Evolutionary conservation across 2,113 vertebrate species (phyloP).

Genomic region (Sinocyclocheilus grahami): DNA sequence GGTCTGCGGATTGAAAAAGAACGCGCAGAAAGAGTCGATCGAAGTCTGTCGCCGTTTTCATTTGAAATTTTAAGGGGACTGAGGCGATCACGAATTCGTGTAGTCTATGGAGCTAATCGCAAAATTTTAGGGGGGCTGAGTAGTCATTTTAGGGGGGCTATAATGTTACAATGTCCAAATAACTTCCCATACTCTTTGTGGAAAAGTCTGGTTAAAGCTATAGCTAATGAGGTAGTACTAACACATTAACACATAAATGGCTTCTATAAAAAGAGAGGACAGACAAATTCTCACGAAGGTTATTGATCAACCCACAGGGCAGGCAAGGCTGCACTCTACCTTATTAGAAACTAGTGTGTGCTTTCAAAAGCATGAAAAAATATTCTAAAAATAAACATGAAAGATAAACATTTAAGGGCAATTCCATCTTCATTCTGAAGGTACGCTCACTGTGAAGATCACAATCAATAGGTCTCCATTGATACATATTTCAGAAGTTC

Average conservation of each 20-base stretch:
- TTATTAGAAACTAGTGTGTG: not conserved
- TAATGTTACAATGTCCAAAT: not conserved
- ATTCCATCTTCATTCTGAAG: not conserved
- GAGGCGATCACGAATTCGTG: no score
- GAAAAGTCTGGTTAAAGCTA: not conserved
- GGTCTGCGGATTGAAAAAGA: no score
- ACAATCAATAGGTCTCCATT: constrained; percentile 25
- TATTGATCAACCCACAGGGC: not conserved
- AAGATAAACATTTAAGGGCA: constrained; percentile 28
- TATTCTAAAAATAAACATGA: not conserved
- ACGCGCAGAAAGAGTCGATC: no score
- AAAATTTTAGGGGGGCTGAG: no score
- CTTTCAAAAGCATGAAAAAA: not conserved
- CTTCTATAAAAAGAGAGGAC: not conserved
- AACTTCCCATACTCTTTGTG: not conserved
- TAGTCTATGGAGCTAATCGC: no score
- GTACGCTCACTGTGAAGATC: not conserved
- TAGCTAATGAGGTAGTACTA: no score
- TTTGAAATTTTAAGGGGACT: no score
- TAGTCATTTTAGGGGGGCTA: no score
- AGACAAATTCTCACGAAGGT: not conserved
- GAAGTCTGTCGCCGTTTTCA: no score
- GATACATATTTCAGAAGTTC: not conserved
- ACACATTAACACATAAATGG: not conserved
- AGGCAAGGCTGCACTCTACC: not conserved